Conservation (phyloP, 1,140 invertebrate species). For the Agraylea sexmaculata region DNA sequence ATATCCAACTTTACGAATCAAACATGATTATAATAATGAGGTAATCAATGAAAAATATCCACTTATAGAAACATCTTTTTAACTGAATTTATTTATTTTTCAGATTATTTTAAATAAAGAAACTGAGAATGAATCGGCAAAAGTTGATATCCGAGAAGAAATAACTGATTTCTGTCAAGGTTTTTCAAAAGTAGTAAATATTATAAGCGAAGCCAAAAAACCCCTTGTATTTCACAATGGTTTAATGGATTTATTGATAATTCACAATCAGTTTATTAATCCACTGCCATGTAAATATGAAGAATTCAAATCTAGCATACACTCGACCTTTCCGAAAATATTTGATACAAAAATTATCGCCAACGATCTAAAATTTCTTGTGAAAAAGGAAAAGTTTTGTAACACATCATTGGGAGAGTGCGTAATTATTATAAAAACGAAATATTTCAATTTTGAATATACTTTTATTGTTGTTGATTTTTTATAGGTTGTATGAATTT, state of each 20-base stretch:
- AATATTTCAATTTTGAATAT: background rate
- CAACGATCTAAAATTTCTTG: constrained; percentile 36
- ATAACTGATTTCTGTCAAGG: too few relatives aligned
- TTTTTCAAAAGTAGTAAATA: too few relatives aligned
- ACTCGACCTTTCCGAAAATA: constrained; percentile 51
- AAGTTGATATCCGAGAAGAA: too few relatives aligned
- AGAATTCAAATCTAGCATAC: constrained; percentile 51
- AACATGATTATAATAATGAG: too few relatives aligned
- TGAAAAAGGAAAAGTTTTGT: constrained; percentile 40
- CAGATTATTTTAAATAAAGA: too few relatives aligned
- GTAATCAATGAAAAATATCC: too few relatives aligned
- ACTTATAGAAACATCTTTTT: too few relatives aligned
- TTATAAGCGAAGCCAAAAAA: constrained; percentile 49
- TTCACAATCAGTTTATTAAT: constrained; percentile 60
- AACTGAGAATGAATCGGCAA: too few relatives aligned
- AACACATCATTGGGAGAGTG: constrained; percentile 39
- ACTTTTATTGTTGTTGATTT: background rate
- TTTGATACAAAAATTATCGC: constrained; percentile 65
- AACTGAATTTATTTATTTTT: too few relatives aligned
- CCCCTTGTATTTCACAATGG: constrained; percentile 67
- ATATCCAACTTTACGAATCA: too few relatives aligned
- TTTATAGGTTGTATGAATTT: constrained; percentile 43
- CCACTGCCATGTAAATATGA: constrained; percentile 53
- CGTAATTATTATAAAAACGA: constrained; percentile 8
- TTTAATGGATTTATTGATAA: constrained; percentile 55